Conservation (phyloP, 2,888 invertebrate genomes). For the Clunio marinus region DNA sequence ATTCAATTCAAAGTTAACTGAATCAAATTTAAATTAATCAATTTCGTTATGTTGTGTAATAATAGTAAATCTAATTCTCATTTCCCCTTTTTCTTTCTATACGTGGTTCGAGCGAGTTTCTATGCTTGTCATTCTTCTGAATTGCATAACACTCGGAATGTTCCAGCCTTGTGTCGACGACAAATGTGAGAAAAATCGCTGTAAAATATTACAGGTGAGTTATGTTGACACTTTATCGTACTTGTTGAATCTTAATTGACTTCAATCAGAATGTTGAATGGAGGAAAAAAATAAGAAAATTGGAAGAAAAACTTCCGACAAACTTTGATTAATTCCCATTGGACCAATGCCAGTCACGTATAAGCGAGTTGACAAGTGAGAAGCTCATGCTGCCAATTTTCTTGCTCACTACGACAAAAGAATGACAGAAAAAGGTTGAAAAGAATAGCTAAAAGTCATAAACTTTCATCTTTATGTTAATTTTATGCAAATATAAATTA, state of each 20-base stretch:
- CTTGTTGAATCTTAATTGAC: constrained; percentile 11
- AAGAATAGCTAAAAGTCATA: background rate
- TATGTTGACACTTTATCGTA: constrained; percentile 2
- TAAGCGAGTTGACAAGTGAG: background rate
- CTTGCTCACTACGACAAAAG: background rate
- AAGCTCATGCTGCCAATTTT: constrained; percentile 13
- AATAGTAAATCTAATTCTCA: background rate
- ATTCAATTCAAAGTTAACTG: no score
- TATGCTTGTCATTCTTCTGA: constrained; percentile 95
- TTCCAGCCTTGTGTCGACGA: constrained; percentile 98
- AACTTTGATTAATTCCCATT: constrained; percentile 33
- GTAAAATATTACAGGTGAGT: constrained; percentile 85
- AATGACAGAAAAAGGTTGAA: background rate
- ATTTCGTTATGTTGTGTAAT: constrained; percentile 47
- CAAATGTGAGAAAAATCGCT: constrained; percentile 80
- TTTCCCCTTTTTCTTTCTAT: constrained; percentile 45
- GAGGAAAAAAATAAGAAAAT: constrained; percentile 1
- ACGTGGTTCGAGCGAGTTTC: constrained; percentile 99
- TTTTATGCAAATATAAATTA: constrained; percentile 28
- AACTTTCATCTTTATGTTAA: constrained; percentile 17
- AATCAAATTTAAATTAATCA: constrained; percentile 4
- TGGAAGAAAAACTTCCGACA: background rate
- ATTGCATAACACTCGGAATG: constrained; percentile 99
- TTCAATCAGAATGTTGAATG: no score
- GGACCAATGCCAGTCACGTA: constrained; percentile 36